Percentiles rank a stretch among this genome's conserved stretches.
Conservation (phyloP, 2,797 vertebrate genomes). For the Cryptoblepharus egeriae region DNA sequence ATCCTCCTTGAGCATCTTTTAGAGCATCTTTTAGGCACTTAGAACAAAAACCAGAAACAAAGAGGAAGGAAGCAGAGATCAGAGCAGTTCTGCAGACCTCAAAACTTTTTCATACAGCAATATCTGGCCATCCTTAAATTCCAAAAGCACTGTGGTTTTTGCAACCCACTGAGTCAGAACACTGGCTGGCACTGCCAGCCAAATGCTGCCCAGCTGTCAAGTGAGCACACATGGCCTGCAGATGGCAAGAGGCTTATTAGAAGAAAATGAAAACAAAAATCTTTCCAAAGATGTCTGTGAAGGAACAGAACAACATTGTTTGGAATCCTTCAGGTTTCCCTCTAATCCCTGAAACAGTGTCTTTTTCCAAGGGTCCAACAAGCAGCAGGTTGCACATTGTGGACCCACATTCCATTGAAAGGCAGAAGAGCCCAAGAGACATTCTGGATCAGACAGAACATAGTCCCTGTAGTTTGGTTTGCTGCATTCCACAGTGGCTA, state of each 20-base stretch:
- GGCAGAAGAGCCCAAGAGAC: too few relatives aligned
- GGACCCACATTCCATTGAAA: too few relatives aligned
- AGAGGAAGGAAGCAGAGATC: not conserved
- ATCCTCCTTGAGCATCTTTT: too few relatives aligned
- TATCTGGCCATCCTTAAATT: too few relatives aligned
- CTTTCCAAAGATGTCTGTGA: not conserved
- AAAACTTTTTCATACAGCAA: too few relatives aligned
- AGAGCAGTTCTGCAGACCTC: not conserved
- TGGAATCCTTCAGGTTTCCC: conserved; percentile 2
- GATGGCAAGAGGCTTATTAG: conserved; percentile 41
- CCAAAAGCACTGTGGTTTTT: too few relatives aligned
- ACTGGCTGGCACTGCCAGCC: conserved; percentile 31
- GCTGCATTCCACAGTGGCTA: too few relatives aligned
- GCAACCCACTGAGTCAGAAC: not conserved
- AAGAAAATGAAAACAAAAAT: not conserved
- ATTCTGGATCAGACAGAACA: too few relatives aligned
- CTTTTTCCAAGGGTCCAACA: conserved; percentile 32
- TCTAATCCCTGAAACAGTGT: conserved; percentile 47
- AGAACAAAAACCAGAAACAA: not conserved
- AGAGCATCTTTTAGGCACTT: too few relatives aligned
- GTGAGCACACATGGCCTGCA: conserved; percentile 23
- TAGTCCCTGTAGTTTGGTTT: too few relatives aligned
- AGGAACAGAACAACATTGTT: not conserved
- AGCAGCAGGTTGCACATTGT: not conserved
- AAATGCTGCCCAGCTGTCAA: conserved; percentile 21